Evolutionary conservation across 2,113 vertebrate species (phyloP).

Genomic region (Sceloporus tristichus): DNA sequence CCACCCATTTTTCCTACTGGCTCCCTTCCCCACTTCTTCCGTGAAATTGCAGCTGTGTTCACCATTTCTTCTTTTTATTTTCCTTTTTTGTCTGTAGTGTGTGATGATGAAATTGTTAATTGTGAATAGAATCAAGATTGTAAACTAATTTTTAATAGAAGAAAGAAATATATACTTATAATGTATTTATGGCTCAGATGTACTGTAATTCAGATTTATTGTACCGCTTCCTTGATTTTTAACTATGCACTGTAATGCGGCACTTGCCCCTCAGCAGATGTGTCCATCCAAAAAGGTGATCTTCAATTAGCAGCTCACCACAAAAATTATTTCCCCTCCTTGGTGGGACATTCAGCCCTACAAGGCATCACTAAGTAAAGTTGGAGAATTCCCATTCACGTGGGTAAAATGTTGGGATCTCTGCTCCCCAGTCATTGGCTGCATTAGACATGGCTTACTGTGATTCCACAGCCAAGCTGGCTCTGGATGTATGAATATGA

Average conservation of each 20-base stretch:
- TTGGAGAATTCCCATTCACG: neutral
- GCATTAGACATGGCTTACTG: accelerated
- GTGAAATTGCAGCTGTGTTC: conserved; percentile 84
- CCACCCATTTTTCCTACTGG: conserved; percentile 45
- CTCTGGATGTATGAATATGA: neutral
- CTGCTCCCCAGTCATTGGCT: neutral
- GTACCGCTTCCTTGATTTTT: conserved; percentile 95
- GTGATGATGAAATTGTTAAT: conserved; percentile 85
- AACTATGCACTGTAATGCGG: conserved; percentile 98
- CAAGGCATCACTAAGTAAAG: neutral
- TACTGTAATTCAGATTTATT: conserved; percentile 88
- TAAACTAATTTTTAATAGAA: conserved; percentile 87
- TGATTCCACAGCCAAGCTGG: neutral
- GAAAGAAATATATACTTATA: conserved; percentile 85
- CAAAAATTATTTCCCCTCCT: accelerated
- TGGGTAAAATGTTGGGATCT: neutral
- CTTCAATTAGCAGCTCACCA: conserved; percentile 16
- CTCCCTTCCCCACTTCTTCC: conserved; percentile 49
- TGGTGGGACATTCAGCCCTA: neutral
- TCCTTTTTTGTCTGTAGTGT: conserved; percentile 78
- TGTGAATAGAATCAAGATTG: conserved; percentile 88
- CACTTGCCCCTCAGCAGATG: conserved; percentile 81
- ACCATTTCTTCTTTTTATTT: conserved; percentile 75
- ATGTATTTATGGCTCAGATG: conserved; percentile 87
- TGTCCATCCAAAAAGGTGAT: conserved; percentile 58